Percentiles rank a stretch among this genome's conserved stretches.
Evolutionary conservation across 2,113 vertebrate genomes (phyloP).

Genomic region (Paratilapia polleni): DNA sequence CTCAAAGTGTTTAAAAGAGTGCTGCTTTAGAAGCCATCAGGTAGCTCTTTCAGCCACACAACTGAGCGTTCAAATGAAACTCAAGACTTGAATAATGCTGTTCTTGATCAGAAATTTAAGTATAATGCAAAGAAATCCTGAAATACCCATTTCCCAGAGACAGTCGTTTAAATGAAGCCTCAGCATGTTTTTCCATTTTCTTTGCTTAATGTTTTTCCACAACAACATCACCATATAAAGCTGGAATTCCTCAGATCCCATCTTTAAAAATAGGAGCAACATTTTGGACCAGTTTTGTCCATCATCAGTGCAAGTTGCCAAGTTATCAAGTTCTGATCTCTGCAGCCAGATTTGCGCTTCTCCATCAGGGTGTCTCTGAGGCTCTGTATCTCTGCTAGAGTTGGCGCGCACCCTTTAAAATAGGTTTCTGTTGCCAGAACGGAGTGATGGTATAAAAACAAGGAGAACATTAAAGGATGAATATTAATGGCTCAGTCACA

Average conservation of each 20-base stretch:
- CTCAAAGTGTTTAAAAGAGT: slow-evolving; percentile 30
- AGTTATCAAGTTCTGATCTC: slow-evolving; percentile 60
- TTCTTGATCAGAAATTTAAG: not conserved
- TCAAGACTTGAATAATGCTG: not conserved
- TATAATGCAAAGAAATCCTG: not conserved
- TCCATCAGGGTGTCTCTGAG: slow-evolving; percentile 13
- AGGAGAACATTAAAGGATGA: not conserved
- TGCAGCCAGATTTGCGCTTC: slow-evolving; percentile 3
- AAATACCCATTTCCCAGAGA: slow-evolving; percentile 42
- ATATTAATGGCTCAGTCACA: not conserved
- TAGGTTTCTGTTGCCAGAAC: not conserved
- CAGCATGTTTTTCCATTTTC: slow-evolving; percentile 29
- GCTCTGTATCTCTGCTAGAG: not conserved
- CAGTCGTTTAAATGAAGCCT: slow-evolving; percentile 13
- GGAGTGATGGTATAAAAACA: not conserved
- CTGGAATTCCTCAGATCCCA: slow-evolving; percentile 56
- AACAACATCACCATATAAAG: slow-evolving; percentile 72
- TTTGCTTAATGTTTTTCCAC: slow-evolving; percentile 51
- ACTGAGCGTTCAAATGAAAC: slow-evolving; percentile 41
- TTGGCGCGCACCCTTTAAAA: not conserved
- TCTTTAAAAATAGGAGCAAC: slow-evolving; percentile 69
- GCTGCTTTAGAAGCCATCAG: slow-evolving; percentile 39
- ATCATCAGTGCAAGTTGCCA: slow-evolving; percentile 54
- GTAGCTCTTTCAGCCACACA: slow-evolving; percentile 21
- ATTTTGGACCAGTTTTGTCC: slow-evolving; percentile 52